phyloP scores from a whole-genome alignment of 2,888 invertebrate species.

The Gerris lacustris region DNA sequence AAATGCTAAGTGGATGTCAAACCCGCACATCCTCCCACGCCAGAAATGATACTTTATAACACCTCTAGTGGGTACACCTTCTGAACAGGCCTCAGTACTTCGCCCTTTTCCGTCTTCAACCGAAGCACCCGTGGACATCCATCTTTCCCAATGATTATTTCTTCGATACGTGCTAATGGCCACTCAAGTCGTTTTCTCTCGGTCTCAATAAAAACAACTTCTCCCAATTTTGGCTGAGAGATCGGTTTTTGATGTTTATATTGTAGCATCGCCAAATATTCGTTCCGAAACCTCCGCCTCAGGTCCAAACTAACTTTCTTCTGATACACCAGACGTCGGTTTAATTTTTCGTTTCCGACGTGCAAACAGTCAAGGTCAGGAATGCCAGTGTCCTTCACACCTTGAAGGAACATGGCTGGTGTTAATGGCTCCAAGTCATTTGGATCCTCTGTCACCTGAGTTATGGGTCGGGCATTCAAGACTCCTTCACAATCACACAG shows the following conservation, averaged over 20 bases:
- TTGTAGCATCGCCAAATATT: neutral
- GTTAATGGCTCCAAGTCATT: neutral
- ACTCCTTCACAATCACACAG: conserved; percentile 17
- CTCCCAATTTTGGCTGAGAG: neutral
- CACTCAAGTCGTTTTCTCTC: neutral
- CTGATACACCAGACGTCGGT: neutral
- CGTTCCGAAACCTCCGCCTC: neutral
- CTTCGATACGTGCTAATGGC: neutral
- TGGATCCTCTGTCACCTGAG: conserved; percentile 13
- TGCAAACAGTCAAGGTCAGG: neutral
- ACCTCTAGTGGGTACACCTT: neutral
- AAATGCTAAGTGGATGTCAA: too few relatives aligned
- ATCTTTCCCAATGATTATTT: neutral
- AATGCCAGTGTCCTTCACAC: neutral
- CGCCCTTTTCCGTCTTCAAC: neutral
- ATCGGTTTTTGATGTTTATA: neutral
- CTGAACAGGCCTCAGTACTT: neutral
- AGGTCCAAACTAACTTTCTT: neutral
- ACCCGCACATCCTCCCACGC: too few relatives aligned
- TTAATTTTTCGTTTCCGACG: neutral
- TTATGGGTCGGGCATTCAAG: conserved; percentile 21
- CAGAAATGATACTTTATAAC: neutral
- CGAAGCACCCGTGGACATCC: neutral
- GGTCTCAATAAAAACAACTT: neutral
- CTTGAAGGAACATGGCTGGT: neutral